Evolutionary conservation across 2,797 vertebrate genomes (phyloP).

Genomic region (Glyptemys insculpta): DNA sequence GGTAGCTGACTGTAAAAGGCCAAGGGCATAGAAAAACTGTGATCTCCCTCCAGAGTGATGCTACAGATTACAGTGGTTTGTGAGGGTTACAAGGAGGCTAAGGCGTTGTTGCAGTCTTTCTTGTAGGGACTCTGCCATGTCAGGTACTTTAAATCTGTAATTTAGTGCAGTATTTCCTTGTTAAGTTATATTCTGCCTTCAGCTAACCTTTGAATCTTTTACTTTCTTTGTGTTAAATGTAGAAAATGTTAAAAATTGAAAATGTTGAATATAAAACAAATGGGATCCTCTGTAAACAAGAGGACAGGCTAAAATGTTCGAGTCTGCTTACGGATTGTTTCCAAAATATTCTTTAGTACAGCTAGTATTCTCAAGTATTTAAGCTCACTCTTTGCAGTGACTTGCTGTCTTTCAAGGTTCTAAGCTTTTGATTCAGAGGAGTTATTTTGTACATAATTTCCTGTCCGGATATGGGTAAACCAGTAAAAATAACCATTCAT

Average conservation of each 20-base stretch:
- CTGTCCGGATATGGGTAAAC: not conserved
- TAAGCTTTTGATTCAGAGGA: slow-evolving; percentile 10
- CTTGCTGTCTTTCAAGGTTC: not conserved
- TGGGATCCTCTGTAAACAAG: not conserved
- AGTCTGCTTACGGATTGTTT: not conserved
- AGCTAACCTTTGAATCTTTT: not conserved
- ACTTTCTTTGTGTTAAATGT: not conserved
- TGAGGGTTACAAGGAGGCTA: too few species aligned
- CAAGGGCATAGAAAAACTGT: not conserved
- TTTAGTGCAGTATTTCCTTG: not conserved
- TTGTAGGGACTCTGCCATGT: not conserved
- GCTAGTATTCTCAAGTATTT: not conserved
- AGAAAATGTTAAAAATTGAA: not conserved
- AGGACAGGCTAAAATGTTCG: not conserved
- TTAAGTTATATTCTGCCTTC: not conserved
- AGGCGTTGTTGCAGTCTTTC: not conserved
- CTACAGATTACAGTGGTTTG: not conserved
- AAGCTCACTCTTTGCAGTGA: not conserved
- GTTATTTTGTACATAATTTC: not conserved
- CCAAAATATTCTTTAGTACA: not conserved
- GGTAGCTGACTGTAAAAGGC: not conserved
- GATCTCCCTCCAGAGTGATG: not conserved
- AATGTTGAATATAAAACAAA: not conserved
- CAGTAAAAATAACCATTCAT: not conserved
- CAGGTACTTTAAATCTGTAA: not conserved